A percentile compares a stretch with the other conserved stretches of the same genome.
These are phyloP conservation scores for Corythaixoides concolor DNA, from an alignment of 2,113 vertebrate genomes.

Conservation along the genomic window DNA sequence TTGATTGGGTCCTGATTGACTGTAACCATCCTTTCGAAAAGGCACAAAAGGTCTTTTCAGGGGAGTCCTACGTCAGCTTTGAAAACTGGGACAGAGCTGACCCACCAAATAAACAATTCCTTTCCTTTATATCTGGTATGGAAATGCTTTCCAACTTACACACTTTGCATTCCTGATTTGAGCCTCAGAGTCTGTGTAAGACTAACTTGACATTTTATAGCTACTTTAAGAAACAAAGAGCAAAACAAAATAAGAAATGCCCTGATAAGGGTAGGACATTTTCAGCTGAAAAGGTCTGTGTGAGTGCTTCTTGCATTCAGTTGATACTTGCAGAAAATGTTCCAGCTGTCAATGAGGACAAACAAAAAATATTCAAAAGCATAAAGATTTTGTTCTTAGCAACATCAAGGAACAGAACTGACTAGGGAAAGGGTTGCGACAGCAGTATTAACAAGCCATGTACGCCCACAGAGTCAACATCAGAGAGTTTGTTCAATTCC, in stretches of 20 bases:
- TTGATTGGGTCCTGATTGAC: neutral
- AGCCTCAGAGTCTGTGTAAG: neutral
- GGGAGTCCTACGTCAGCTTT: neutral
- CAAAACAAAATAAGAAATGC: neutral
- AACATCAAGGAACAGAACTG: neutral
- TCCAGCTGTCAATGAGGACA: neutral
- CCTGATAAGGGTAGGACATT: neutral
- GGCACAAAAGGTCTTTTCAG: neutral
- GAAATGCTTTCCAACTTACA: neutral
- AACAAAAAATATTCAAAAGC: neutral
- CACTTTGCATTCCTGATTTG: neutral
- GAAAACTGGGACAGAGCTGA: neutral
- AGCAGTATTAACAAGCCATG: neutral
- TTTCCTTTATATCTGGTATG: neutral
- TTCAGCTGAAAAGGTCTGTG: neutral
- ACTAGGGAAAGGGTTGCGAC: neutral
- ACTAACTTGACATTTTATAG: neutral
- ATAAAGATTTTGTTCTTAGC: neutral
- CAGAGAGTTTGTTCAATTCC: neutral
- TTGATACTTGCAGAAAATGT: neutral
- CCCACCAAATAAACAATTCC: neutral
- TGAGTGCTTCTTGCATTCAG: neutral
- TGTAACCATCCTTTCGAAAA: neutral
- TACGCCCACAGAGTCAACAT: neutral
- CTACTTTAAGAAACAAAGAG: neutral